phyloP scores from a whole-genome alignment of 2,797 vertebrate genomes.

The Spinibarbus caldwelli region DNA sequence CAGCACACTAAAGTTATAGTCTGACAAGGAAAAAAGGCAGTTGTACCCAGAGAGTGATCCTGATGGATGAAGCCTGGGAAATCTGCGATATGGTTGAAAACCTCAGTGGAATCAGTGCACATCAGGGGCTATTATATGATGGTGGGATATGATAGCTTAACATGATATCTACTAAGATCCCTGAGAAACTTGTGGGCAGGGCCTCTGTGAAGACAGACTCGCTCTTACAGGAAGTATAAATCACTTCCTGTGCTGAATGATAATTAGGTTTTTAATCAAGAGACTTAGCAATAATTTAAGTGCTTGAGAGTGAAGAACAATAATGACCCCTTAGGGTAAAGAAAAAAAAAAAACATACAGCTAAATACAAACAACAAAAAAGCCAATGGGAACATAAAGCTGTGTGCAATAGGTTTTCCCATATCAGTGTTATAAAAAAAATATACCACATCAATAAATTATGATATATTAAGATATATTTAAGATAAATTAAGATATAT shows the following conservation, averaged over 20 bases:
- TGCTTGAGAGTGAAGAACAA: not conserved
- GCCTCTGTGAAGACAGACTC: slow-evolving; percentile 19
- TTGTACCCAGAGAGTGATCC: slow-evolving; percentile 51
- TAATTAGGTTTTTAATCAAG: not conserved
- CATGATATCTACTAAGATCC: slow-evolving; percentile 48
- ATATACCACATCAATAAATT: not conserved
- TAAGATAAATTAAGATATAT: no score
- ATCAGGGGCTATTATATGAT: slow-evolving; percentile 55
- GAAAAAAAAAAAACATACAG: not conserved
- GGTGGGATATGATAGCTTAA: slow-evolving; percentile 36
- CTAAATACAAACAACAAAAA: not conserved
- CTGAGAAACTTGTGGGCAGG: slow-evolving; percentile 42
- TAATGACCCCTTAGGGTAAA: not conserved
- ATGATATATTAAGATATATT: no score
- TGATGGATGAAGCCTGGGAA: slow-evolving; percentile 59
- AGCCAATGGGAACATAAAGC: not conserved
- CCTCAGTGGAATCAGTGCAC: slow-evolving; percentile 57
- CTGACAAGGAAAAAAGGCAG: slow-evolving; percentile 30
- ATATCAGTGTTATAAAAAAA: no score
- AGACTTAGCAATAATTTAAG: not conserved
- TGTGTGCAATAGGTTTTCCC: no score
- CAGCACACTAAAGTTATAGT: slow-evolving; percentile 59
- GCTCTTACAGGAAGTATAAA: slow-evolving; percentile 18
- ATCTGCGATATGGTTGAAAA: slow-evolving; percentile 43
- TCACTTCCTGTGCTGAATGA: slow-evolving; percentile 15